Percentiles rank a stretch among this genome's conserved stretches.
phyloP scores from a whole-genome alignment of 2,113 vertebrate genomes.

The Zosterops borbonicus region DNA sequence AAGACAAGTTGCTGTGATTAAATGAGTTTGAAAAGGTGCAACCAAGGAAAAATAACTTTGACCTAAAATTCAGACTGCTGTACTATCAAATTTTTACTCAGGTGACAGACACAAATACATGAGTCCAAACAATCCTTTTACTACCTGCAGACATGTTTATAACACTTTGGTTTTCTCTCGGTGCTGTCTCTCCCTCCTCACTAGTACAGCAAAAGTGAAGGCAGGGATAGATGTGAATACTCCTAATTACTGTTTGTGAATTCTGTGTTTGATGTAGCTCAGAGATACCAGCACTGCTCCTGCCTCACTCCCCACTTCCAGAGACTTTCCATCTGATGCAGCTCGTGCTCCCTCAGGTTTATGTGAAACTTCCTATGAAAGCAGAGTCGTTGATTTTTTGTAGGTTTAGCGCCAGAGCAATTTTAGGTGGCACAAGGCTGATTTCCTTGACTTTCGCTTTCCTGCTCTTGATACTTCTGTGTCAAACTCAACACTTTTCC shows the following conservation, averaged over 20 bases:
- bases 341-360: constrained; percentile 45
- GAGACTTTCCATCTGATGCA: constrained; percentile 60
- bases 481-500: constrained; percentile 70
- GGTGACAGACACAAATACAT: neutral
- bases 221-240: neutral
- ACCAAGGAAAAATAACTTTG: neutral
- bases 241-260: constrained; percentile 24
- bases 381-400: constrained; percentile 52
- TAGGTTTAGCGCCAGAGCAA: constrained; percentile 62
- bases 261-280: constrained; percentile 2
- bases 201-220: neutral
- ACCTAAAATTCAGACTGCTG: neutral
- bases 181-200: neutral
- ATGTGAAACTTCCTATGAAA: constrained; percentile 58
- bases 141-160: neutral
- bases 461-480: constrained; percentile 49
- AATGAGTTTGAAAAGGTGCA: constrained; percentile 10
- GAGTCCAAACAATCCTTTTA: neutral
- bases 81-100: neutral
- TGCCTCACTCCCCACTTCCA: constrained; percentile 14
- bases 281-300: neutral
- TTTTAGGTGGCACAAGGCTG: constrained; percentile 57
- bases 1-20: neutral
- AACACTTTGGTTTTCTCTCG: neutral
- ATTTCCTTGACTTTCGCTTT: constrained; percentile 62